Conservation (phyloP, 2,797 vertebrate genomes). For the Morelia viridis region DNA sequence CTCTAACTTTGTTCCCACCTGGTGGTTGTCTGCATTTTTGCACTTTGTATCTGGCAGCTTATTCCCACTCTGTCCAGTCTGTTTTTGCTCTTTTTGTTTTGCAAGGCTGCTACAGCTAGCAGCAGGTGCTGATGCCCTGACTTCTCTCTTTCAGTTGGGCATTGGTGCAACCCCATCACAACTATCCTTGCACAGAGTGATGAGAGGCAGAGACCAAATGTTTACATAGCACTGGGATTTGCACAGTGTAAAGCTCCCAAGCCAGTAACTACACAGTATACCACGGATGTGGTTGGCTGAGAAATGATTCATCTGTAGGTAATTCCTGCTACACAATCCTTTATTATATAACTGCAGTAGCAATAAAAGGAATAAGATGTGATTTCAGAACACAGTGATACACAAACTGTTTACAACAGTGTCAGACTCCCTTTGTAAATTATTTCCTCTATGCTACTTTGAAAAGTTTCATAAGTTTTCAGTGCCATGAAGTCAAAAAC, state of each 20-base stretch:
- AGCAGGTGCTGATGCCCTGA: not conserved
- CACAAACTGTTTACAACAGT: not conserved
- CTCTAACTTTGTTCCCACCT: not conserved
- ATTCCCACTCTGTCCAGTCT: not conserved
- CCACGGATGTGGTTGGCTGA: not conserved
- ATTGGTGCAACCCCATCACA: not conserved
- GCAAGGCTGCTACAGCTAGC: not conserved
- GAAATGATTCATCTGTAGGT: constrained; percentile 14
- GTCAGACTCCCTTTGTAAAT: constrained; percentile 31
- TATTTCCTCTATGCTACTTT: constrained; percentile 36
- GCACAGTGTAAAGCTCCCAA: not conserved
- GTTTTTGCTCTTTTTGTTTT: not conserved
- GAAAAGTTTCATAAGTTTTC: constrained; percentile 21
- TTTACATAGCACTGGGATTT: not conserved
- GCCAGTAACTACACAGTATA: not conserved
- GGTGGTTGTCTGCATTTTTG: not conserved
- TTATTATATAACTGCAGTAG: not conserved
- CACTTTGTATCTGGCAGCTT: not conserved
- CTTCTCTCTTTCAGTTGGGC: not conserved
- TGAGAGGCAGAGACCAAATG: not conserved
- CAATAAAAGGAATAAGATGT: not conserved
- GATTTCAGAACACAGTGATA: not conserved
- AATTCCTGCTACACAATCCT: constrained; percentile 3
- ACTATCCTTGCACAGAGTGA: not conserved
- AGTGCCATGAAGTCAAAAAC: constrained; percentile 25